These are phyloP conservation scores for Eptesicus fuscus DNA, from an alignment of 2,113 vertebrate genomes.

Conservation along the genomic window DNA sequence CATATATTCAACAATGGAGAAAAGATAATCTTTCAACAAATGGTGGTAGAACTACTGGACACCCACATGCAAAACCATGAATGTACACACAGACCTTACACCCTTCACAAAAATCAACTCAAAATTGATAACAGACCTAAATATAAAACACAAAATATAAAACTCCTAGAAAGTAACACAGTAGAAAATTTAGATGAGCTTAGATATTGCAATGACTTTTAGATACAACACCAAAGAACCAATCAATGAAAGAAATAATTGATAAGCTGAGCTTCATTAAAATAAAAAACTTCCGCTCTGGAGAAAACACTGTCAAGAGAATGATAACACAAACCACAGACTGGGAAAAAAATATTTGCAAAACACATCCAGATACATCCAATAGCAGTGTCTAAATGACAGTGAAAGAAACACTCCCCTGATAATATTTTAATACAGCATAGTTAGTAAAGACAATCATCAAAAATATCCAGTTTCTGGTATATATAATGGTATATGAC, in stretches of 20 bases:
- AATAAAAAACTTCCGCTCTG: neutral
- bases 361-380: neutral
- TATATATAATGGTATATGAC: neutral
- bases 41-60: neutral
- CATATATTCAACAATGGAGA: neutral
- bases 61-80: neutral
- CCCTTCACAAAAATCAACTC: neutral
- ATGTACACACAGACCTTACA: neutral
- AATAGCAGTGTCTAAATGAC: neutral
- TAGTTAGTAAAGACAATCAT: neutral
- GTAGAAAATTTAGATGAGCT: neutral
- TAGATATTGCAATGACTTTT: neutral
- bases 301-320: neutral
- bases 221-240: neutral
- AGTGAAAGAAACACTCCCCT: neutral
- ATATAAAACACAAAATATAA: neutral
- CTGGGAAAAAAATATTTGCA: neutral
- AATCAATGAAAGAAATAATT: neutral
- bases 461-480: neutral
- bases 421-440: neutral
- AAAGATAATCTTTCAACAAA: neutral
- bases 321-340: neutral
- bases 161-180: neutral
- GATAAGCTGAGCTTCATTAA: neutral
- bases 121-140: neutral